Evolutionary conservation across 2,888 invertebrate genomes (phyloP).

Genomic region (Laothoe populi): DNA sequence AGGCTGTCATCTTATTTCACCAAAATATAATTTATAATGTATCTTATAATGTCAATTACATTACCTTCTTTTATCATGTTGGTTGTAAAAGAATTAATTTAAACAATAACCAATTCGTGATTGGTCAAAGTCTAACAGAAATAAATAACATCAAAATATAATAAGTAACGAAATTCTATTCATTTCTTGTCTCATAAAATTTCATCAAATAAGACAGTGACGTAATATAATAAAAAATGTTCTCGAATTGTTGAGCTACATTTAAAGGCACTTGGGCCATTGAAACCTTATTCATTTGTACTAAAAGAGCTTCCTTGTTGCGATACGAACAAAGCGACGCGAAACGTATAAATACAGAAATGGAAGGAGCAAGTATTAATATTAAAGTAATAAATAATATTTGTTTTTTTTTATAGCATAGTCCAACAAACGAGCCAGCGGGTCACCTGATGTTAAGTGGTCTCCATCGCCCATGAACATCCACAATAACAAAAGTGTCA

Average conservation of each 20-base stretch:
- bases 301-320: constrained; percentile 52
- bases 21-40: no score
- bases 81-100: no score
- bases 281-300: constrained; percentile 57
- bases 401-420: not conserved
- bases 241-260: constrained; percentile 37
- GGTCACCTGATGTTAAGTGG: no score
- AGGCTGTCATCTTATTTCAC: no score
- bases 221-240: constrained; percentile 36
- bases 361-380: not conserved
- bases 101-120: not conserved
- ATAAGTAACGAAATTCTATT: constrained; percentile 8
- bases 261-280: constrained; percentile 54
- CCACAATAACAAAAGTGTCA: no score
- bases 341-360: not conserved
- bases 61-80: no score
- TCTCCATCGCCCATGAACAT: no score
- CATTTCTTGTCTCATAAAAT: not conserved
- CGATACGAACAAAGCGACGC: constrained; percentile 45
- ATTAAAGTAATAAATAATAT: no score
- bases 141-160: not conserved
- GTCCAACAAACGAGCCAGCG: no score
- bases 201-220: constrained; percentile 14
- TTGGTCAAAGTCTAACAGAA: not conserved
- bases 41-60: no score